Percentiles rank a stretch among this genome's conserved stretches.
Conservation (phyloP, 2,113 vertebrate species). For the Ceratotherium simum region DNA sequence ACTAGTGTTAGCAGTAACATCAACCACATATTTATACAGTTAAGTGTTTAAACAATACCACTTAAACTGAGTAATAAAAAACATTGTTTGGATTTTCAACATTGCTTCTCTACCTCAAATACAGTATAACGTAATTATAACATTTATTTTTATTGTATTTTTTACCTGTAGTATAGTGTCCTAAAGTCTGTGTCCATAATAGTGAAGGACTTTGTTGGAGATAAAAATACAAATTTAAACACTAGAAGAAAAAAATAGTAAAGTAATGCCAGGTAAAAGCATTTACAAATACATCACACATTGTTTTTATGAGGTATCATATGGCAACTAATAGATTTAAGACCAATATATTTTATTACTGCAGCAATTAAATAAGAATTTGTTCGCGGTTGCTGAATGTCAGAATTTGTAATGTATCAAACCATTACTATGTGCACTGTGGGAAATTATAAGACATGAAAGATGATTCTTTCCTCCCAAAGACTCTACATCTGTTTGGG, state of each 20-base stretch:
- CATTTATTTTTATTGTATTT: background rate
- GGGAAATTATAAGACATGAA: constrained; percentile 10
- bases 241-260: background rate
- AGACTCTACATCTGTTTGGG: background rate
- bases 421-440: background rate
- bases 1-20: constrained; percentile 26
- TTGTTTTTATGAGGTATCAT: background rate
- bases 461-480: background rate
- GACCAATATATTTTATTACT: constrained; percentile 11
- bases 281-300: background rate
- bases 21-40: constrained; percentile 23
- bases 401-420: constrained; percentile 21
- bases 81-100: constrained; percentile 39
- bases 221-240: constrained; percentile 40
- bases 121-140: background rate
- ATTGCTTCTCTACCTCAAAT: constrained; percentile 48
- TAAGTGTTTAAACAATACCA: constrained; percentile 57
- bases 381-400: background rate
- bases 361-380: constrained; percentile 44
- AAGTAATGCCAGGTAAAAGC: background rate
- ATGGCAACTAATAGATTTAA: background rate
- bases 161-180: background rate
- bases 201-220: background rate
- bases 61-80: constrained; percentile 66
- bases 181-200: background rate